Evolutionary conservation across 2,113 vertebrate genomes (phyloP), one percentile per base, ranked within the genome.

Genomic region (Jaculus jaculus): DNA sequence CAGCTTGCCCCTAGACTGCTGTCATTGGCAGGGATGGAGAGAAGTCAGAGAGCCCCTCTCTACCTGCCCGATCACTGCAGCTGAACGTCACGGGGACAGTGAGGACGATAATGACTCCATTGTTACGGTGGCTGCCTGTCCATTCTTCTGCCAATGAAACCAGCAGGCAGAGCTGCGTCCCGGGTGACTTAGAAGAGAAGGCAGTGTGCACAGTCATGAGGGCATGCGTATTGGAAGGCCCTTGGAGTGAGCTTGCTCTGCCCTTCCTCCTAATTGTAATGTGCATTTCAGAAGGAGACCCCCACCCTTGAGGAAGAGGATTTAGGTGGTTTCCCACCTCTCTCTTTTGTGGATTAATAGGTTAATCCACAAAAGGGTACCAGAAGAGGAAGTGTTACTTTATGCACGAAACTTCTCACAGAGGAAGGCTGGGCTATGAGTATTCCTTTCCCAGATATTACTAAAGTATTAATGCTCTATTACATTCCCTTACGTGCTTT

Each of bases 191-290:
- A 99, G 0, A 99, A 94, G 99, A 99, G 95, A 99, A 99, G 88
- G 99, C 99, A 93, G 98, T 98, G 1, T 99, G 99, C 97, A 99
- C 99, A 73, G 98, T 99, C 96, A 99, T 99, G 99, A 99, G n/a
- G n/a, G n/a, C n/a, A n/a, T n/a, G n/a, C n/a, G n/a, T n/a, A n/a
- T n/a, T n/a, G n/a, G n/a, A n/a, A n/a, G n/a, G n/a, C n/a, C n/a
- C n/a, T 99, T 98, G 97, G 99, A 99, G 96, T 99, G 97, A 99
- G 28, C 87, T 83, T 42, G 84, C 58, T 66, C 42, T 23, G n/a
- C n/a, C 0, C 65, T 79, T 66, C 66, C 92, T 82, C 42, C 63
- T 51, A 0, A 28, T 26, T 79, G 7, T 0, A 84, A 84, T 87
- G 91, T 42, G 96, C 93, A 32, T 95, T 96, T 95, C 92, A 92